Evolutionary conservation across 35 echinoderm and acorn worm genomes (phyloP).

Genomic region (Ophioderma brevispina): DNA sequence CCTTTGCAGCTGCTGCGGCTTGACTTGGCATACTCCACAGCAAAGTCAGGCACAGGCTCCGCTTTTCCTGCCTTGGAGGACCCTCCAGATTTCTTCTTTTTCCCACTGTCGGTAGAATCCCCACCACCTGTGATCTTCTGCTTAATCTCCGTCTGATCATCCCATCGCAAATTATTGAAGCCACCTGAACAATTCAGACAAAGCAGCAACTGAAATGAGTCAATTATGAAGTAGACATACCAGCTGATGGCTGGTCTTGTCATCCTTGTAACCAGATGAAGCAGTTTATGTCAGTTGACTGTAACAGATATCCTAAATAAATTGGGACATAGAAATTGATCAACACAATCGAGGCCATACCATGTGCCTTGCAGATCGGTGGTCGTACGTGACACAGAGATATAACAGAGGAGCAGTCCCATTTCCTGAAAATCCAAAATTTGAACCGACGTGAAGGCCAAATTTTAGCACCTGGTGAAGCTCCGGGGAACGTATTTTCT

Average conservation of each 20-base stretch:
- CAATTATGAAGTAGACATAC: background rate
- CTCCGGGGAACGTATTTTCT: too few relatives aligned
- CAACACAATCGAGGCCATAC: background rate
- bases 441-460: too few relatives aligned
- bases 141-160: slow-evolving; percentile 93
- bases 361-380: background rate
- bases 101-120: background rate
- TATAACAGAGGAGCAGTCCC: too few relatives aligned
- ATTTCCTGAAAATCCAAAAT: too few relatives aligned
- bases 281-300: too few relatives aligned
- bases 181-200: slow-evolving; percentile 46
- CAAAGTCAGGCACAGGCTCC: slow-evolving; percentile 54
- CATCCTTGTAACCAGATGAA: background rate
- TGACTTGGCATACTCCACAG: slow-evolving; percentile 95
- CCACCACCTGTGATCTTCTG: slow-evolving; percentile 50
- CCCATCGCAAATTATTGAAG: slow-evolving; percentile 78
- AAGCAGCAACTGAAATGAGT: background rate
- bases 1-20: slow-evolving; percentile 68
- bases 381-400: too few relatives aligned
- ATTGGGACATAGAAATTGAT: background rate
- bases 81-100: slow-evolving; percentile 21
- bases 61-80: slow-evolving; percentile 2
- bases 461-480: too few relatives aligned
- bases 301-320: background rate
- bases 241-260: background rate